Percentiles rank a stretch among this genome's conserved stretches.
phyloP scores from a whole-genome alignment of 64 coral and sea anemone genomes.

The Hydrozoanthus tunicans region DNA sequence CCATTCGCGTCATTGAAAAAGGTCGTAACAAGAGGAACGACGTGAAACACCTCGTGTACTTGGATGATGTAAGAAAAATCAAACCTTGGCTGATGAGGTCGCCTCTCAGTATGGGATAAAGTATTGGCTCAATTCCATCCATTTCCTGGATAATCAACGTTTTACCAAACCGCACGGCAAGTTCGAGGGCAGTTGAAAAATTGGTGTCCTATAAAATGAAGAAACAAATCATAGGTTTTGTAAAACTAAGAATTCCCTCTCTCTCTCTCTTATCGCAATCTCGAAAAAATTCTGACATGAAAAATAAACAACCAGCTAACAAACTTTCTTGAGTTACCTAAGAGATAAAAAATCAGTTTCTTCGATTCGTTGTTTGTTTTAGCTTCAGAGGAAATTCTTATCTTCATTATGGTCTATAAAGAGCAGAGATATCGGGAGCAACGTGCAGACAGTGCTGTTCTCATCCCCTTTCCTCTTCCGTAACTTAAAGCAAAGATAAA shows the following conservation, averaged over 20 bases:
- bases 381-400: too few relatives aligned
- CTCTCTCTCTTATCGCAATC: not conserved
- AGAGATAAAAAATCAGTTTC: too few relatives aligned
- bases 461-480: too few relatives aligned
- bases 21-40: not conserved
- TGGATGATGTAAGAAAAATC: not conserved
- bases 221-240: not conserved
- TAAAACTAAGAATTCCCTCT: not conserved
- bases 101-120: slow-evolving; percentile 94
- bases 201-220: slow-evolving; percentile 81
- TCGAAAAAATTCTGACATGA: not conserved
- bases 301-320: too few relatives aligned
- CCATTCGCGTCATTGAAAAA: not conserved
- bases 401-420: too few relatives aligned
- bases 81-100: slow-evolving; percentile 93
- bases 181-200: slow-evolving; percentile 94
- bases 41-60: too few relatives aligned
- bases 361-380: too few relatives aligned
- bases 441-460: too few relatives aligned
- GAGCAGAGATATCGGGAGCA: too few relatives aligned
- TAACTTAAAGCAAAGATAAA: too few relatives aligned
- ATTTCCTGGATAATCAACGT: slow-evolving; percentile 98
- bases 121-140: slow-evolving; percentile 93
- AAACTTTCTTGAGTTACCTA: too few relatives aligned
- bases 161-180: slow-evolving; percentile 96